Evolutionary conservation across 2,888 invertebrate genomes (phyloP).

Genomic region (Barypeithes pellucidus): DNA sequence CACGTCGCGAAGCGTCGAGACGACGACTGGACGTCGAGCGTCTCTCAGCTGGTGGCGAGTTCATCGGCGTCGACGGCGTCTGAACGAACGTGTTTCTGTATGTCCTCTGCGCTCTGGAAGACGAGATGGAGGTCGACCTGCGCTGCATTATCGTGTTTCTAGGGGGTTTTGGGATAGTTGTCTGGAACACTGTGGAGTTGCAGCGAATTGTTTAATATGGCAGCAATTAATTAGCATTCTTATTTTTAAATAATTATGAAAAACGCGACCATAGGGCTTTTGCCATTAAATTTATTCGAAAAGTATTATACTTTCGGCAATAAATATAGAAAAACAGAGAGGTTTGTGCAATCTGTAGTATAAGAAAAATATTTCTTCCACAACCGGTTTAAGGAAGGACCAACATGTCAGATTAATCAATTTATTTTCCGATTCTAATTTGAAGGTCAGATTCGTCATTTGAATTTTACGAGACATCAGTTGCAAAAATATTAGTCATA

Average conservation of each 20-base stretch:
- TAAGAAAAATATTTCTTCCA: too few relatives aligned
- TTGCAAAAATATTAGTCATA: too few relatives aligned
- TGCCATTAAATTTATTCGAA: background rate
- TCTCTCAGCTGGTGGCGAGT: constrained; percentile 35
- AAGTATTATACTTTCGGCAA: too few relatives aligned
- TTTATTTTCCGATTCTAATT: too few relatives aligned
- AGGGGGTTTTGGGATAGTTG: constrained; percentile 11
- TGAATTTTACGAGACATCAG: too few relatives aligned
- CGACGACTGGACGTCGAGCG: constrained; percentile 44
- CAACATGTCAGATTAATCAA: too few relatives aligned
- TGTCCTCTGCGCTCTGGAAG: constrained; percentile 18
- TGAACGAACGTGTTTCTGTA: constrained; percentile 34
- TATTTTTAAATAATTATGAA: background rate
- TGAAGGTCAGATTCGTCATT: too few relatives aligned
- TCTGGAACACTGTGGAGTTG: constrained; percentile 14
- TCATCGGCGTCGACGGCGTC: constrained; percentile 42
- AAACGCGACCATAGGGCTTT: background rate
- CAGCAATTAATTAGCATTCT: constrained; percentile 20
- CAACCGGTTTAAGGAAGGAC: too few relatives aligned
- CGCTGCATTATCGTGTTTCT: constrained; percentile 26
- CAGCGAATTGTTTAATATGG: constrained; percentile 20
- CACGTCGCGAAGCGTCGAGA: constrained; percentile 45
- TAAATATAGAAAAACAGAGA: too few relatives aligned
- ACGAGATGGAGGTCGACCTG: constrained; percentile 33
- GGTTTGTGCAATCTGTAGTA: too few relatives aligned